These are phyloP conservation scores for Andrena hattorfiana DNA, from an alignment of 2,888 invertebrate genomes.

Conservation along the genomic window DNA sequence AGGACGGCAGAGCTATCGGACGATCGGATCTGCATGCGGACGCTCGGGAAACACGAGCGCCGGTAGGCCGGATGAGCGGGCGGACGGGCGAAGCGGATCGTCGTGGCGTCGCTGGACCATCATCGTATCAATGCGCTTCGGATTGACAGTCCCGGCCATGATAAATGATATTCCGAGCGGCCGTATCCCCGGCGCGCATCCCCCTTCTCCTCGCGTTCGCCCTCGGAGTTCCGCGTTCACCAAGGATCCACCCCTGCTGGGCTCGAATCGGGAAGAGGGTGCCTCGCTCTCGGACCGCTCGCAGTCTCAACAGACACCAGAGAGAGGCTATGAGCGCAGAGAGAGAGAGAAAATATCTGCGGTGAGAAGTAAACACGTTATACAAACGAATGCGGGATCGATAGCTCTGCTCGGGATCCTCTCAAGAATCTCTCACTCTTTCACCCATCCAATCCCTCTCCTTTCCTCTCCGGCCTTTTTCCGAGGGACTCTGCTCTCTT, in stretches of 20 bases:
- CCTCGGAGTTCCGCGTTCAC: constrained; percentile 64
- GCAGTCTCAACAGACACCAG: constrained; percentile 53
- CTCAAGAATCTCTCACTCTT: constrained; percentile 21
- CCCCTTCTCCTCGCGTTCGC: constrained; percentile 10
- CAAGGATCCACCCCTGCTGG: constrained; percentile 77
- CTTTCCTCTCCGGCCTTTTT: neutral
- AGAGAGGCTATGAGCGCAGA: constrained; percentile 56
- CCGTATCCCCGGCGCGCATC: constrained; percentile 50
- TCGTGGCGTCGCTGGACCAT: constrained; percentile 79
- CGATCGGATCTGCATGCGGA: constrained; percentile 14
- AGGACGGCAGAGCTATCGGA: too few species aligned
- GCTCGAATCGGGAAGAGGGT: constrained; percentile 67
- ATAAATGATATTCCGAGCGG: constrained; percentile 80
- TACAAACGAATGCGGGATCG: constrained; percentile 76
- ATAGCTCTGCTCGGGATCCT: constrained; percentile 63
- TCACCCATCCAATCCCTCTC: neutral
- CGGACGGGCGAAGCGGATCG: constrained; percentile 59
- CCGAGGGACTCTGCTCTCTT: constrained; percentile 11
- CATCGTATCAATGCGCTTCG: constrained; percentile 82
- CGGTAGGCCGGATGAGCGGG: constrained; percentile 37
- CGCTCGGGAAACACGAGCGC: constrained; percentile 50
- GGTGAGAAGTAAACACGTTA: constrained; percentile 81
- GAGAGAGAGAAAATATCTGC: constrained; percentile 72
- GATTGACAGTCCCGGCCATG: constrained; percentile 83
- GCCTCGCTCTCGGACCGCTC: constrained; percentile 56